Percentiles rank a stretch among this genome's conserved stretches.
phyloP scores from a whole-genome alignment of 2,888 invertebrate genomes.

The Myathropa florea region DNA sequence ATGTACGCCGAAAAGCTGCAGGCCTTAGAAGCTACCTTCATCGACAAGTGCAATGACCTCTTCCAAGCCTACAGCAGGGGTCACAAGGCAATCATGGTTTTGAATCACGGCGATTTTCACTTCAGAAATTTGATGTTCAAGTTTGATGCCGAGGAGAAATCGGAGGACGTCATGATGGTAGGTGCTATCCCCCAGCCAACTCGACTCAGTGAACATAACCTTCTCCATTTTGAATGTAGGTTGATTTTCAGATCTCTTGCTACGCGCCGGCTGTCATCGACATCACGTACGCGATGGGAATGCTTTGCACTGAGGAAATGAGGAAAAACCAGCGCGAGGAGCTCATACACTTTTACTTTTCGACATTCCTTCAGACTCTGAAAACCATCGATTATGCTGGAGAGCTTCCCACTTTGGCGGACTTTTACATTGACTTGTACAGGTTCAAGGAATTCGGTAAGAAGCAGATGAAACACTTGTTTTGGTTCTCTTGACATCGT shows the following conservation, averaged over 20 bases:
- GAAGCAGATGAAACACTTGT: neutral
- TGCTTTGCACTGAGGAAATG: constrained; percentile 22
- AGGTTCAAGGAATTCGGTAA: constrained; percentile 38
- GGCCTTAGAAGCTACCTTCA: constrained; percentile 1
- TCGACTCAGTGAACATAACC: neutral
- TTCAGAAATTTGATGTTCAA: constrained; percentile 46
- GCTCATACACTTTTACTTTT: constrained; percentile 38
- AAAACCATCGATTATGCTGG: constrained; percentile 3
- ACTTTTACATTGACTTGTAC: constrained; percentile 18
- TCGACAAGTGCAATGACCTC: constrained; percentile 26
- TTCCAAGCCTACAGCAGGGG: constrained; percentile 7
- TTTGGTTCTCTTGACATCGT: neutral
- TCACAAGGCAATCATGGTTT: constrained; percentile 25
- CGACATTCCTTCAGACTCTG: constrained; percentile 41
- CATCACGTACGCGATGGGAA: constrained; percentile 3
- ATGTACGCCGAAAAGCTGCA: constrained; percentile 9
- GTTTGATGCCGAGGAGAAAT: neutral
- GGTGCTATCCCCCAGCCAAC: neutral
- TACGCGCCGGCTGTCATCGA: constrained; percentile 47
- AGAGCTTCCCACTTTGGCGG: constrained; percentile 29
- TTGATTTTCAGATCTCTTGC: constrained; percentile 44
- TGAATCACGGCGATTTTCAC: constrained; percentile 57
- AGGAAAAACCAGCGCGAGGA: constrained; percentile 46
- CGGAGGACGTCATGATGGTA: constrained; percentile 43
- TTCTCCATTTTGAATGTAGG: neutral